Base-by-base conservation (phyloP, 2,888 invertebrate species). In the Silvanus unidentatus region DNA sequence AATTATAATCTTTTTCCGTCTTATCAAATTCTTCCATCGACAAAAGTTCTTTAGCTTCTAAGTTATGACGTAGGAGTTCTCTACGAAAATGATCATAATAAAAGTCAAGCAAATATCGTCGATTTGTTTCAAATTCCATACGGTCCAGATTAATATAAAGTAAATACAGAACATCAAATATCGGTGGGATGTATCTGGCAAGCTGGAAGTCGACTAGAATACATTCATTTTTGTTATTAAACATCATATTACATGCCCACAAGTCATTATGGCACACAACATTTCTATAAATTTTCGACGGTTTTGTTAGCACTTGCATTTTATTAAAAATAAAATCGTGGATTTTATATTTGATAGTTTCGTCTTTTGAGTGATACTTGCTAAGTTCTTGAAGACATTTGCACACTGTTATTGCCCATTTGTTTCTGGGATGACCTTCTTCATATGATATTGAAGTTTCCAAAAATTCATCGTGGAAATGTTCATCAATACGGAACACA, bases 191-290 rank as follows among this genome's bases (percentile, higher is more conserved):
- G 60, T 80, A 85, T 16, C 81, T 74, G 0, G 77, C 70, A 40
- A 84, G 72, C 67, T 86, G 86, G 58, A 80, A 87, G 65, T 87
- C 87, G 1, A 88, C 78, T 8, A 87, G 62, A 27, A 80, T 62
- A 53, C 83, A 82, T 27, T 60, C 62, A 0, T 69, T 66, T 22
- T 70, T 56, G 12, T 68, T 63, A 43, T 57, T 73, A 54, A 81
- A 81, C 70, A 82, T 72, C 6, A 81, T 62, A 58, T 82, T 82
- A 54, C 82, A 82, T 35, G 75, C 75, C 81, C 82, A 82, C 4
- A 82, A 65, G 68, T 82, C 82, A 2, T 79, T 74, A 58, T 82
- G 82, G 28, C 76, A 77, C 3, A 81, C 62, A 0, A 79, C 80
- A 48, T 77, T 78, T 39, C 72, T 63, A 57, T 73, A 64, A 48